Evolutionary conservation across 2,888 invertebrate species (phyloP).

Genomic region (Odontocerum albicorne): DNA sequence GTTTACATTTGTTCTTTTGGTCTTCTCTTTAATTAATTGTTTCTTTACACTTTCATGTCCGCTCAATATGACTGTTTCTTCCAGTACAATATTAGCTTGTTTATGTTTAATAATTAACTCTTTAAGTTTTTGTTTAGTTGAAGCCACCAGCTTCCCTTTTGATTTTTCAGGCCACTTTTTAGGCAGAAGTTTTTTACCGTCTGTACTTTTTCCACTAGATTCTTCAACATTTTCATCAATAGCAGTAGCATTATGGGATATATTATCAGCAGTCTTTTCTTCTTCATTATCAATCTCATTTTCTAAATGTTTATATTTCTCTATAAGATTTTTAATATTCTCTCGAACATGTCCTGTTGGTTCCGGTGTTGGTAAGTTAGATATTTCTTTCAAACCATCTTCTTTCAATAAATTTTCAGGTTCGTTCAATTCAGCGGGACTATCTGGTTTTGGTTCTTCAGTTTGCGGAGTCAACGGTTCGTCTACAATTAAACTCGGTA

Average conservation of each 20-base stretch:
- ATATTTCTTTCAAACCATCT: too few species aligned
- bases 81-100: conserved; percentile 38
- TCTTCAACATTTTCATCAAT: conserved; percentile 30
- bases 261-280: background rate
- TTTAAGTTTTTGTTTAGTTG: conserved; percentile 54
- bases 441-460: background rate
- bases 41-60: background rate
- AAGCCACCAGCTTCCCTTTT: conserved; percentile 52
- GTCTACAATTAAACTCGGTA: background rate
- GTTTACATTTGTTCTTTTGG: background rate
- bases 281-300: conserved; percentile 12
- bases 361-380: too few species aligned
- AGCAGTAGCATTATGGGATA: background rate
- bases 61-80: conserved; percentile 8
- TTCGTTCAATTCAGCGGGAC: background rate
- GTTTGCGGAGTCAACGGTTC: background rate
- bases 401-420: background rate
- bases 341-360: conserved; percentile 31
- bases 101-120: conserved; percentile 56
- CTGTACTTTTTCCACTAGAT: conserved; percentile 6
- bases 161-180: conserved; percentile 41
- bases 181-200: conserved; percentile 39
- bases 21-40: background rate
- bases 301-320: conserved; percentile 30
- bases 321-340: conserved; percentile 32